A percentile compares a stretch with the other conserved stretches of the same genome.
Conservation (phyloP, 2,113 vertebrate genomes). For the Diglossa brunneiventris region DNA sequence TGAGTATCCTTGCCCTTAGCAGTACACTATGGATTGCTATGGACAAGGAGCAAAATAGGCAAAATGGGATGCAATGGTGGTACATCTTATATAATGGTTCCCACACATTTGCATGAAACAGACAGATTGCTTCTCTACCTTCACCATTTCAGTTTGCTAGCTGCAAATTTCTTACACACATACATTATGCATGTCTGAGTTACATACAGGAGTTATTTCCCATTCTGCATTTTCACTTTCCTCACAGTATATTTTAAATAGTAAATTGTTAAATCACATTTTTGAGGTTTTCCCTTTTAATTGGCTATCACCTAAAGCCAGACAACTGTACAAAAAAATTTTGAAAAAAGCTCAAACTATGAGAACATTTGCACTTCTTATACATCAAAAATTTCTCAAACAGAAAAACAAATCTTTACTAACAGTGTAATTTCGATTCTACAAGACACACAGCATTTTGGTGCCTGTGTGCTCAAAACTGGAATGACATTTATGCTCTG, state of each 20-base stretch:
- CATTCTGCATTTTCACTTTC: not conserved
- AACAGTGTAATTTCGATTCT: not conserved
- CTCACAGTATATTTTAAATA: not conserved
- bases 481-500: not conserved
- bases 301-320: not conserved
- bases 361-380: not conserved
- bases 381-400: not conserved
- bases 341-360: not conserved
- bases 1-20: not conserved
- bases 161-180: not conserved
- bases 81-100: not conserved
- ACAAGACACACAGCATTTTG: not conserved
- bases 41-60: not conserved
- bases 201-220: not conserved
- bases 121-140: not conserved
- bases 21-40: not conserved
- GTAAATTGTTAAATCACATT: not conserved
- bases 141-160: not conserved
- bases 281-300: not conserved
- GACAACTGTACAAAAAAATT: not conserved
- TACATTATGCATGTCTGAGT: not conserved
- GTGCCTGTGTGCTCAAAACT: not conserved
- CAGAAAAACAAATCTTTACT: not conserved
- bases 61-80: not conserved
- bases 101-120: not conserved